phyloP scores from a whole-genome alignment of 2,113 vertebrate genomes.

The Copsychus sechellarum region DNA sequence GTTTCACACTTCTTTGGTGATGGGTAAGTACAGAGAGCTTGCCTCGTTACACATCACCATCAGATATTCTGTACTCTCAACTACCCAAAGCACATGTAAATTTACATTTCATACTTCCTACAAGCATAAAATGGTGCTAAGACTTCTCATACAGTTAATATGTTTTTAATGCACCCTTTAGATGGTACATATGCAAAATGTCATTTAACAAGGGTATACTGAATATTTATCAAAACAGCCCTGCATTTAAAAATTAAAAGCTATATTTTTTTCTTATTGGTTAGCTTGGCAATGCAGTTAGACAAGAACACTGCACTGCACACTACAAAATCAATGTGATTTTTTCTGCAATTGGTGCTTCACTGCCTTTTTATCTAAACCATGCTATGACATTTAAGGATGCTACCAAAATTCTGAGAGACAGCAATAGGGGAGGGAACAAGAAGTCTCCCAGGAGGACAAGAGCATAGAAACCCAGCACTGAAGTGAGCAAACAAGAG shows the following conservation, averaged over 20 bases:
- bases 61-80: background rate
- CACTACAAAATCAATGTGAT: background rate
- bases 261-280: background rate
- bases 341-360: background rate
- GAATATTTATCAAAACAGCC: background rate
- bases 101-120: background rate
- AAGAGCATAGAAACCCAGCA: background rate
- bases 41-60: rapidly evolving
- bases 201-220: background rate
- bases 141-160: background rate
- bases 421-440: background rate
- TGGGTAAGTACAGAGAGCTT: background rate
- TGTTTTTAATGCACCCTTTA: background rate
- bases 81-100: background rate
- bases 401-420: background rate
- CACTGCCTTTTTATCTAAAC: background rate
- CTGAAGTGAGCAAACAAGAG: background rate
- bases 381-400: background rate
- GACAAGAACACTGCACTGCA: background rate
- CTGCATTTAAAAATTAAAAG: background rate
- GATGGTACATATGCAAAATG: background rate
- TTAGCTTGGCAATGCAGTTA: background rate
- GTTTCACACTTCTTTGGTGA: background rate
- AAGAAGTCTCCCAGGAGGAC: background rate
- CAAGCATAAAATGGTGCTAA: background rate